phyloP scores from a whole-genome alignment of 1,140 invertebrate species.

The Bombus terrestris region DNA sequence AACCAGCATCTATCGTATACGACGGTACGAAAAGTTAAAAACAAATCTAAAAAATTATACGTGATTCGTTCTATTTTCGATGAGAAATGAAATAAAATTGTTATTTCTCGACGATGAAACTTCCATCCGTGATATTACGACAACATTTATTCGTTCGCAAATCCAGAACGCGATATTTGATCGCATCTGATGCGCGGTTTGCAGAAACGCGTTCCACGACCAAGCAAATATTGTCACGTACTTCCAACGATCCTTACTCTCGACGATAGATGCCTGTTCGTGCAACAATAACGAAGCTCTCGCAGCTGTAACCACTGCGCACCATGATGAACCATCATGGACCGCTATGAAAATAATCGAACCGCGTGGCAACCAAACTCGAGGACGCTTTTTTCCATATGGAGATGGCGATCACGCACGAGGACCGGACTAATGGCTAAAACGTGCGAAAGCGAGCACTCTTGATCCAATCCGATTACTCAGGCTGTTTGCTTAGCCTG shows the following conservation, averaged over 20 bases:
- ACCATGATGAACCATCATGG: constrained; percentile 9
- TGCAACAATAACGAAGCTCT: constrained; percentile 1
- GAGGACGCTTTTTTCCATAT: background rate
- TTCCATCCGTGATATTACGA: background rate
- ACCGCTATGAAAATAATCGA: constrained; percentile 50
- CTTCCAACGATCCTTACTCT: background rate
- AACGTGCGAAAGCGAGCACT: constrained; percentile 73
- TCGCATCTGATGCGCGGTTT: constrained; percentile 27
- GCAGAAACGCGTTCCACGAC: constrained; percentile 29
- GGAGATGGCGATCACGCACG: background rate
- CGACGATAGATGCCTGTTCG: background rate
- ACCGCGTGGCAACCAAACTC: background rate
- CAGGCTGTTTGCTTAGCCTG: constrained; percentile 62
- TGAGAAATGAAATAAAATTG: background rate
- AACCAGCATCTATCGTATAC: background rate
- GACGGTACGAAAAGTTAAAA: background rate
- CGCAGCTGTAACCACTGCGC: constrained; percentile 41
- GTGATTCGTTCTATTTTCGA: background rate
- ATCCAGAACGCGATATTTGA: constrained; percentile 34
- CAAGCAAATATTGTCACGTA: constrained; percentile 51
- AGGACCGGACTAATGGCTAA: constrained; percentile 64
- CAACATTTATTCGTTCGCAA: constrained; percentile 4
- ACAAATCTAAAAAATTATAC: background rate
- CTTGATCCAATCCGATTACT: constrained; percentile 67
- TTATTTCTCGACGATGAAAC: background rate